Conservation (phyloP, 2,113 vertebrate genomes). For the Pygoscelis antarcticus region DNA sequence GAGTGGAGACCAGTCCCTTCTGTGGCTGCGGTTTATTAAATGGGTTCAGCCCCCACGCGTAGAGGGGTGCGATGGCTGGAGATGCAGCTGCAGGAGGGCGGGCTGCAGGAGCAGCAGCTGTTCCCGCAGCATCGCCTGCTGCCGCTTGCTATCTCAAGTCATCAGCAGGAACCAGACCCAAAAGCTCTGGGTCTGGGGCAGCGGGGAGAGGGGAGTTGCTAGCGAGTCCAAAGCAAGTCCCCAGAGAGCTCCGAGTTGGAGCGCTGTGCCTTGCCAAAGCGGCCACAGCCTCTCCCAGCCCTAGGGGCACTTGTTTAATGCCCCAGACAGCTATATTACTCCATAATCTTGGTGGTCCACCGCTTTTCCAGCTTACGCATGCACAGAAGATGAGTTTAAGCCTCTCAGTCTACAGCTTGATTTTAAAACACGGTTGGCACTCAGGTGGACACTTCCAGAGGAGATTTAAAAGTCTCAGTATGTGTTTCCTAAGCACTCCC, state of each 20-base stretch:
- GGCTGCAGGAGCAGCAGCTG: not conserved
- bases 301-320: rapidly evolving
- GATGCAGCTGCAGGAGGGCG: not conserved
- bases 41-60: rapidly evolving
- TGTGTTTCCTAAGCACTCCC: not conserved
- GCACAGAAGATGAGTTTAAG: not conserved
- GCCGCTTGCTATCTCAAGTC: no score
- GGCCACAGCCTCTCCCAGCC: not conserved
- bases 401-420: not conserved
- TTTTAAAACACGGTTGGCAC: not conserved
- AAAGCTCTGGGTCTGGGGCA: not conserved
- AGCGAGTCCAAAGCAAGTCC: not conserved
- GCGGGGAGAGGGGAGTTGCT: not conserved
- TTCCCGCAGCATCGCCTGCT: rapidly evolving
- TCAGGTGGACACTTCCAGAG: not conserved
- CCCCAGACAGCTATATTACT: not conserved
- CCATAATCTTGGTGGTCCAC: not conserved
- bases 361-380: not conserved
- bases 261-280: not conserved
- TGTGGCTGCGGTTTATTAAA: not conserved
- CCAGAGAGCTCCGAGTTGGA: not conserved
- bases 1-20: not conserved
- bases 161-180: not conserved
- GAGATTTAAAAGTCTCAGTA: not conserved
- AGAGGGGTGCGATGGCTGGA: not conserved